These are phyloP conservation scores for Leuciscus idus DNA, from an alignment of 2,113 vertebrate genomes.

Conservation along the genomic window DNA sequence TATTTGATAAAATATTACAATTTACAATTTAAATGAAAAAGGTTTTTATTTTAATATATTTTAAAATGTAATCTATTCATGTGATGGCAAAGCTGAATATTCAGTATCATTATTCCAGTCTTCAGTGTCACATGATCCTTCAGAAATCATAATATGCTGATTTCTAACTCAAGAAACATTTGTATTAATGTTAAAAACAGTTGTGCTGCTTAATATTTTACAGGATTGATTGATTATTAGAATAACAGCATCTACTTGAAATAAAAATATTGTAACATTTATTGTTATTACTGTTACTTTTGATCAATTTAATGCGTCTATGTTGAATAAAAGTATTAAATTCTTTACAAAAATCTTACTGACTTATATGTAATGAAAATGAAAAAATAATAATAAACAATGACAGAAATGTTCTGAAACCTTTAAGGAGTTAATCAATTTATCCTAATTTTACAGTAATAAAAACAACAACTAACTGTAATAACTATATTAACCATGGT, in stretches of 20 bases:
- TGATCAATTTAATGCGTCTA: neutral
- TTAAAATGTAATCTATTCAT: neutral
- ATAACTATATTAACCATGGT: neutral
- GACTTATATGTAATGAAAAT: neutral
- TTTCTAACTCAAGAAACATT: neutral
- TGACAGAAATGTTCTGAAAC: neutral
- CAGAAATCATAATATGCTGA: conserved; percentile 6
- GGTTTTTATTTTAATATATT: neutral
- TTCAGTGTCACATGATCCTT: neutral
- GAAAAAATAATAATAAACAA: neutral
- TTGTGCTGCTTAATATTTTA: neutral
- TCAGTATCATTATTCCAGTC: neutral
- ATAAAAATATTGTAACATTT: neutral
- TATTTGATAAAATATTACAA: neutral
- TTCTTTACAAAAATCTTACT: neutral
- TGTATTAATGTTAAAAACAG: neutral
- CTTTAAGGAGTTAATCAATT: neutral
- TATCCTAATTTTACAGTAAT: neutral
- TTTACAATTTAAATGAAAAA: neutral
- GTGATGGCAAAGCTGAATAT: neutral
- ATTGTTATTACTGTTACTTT: neutral
- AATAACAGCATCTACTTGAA: neutral
- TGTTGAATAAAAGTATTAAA: neutral
- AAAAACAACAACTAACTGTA: neutral
- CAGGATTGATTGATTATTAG: neutral